Evolutionary conservation across 2,113 vertebrate genomes (phyloP).

Genomic region (Pionites leucogaster): DNA sequence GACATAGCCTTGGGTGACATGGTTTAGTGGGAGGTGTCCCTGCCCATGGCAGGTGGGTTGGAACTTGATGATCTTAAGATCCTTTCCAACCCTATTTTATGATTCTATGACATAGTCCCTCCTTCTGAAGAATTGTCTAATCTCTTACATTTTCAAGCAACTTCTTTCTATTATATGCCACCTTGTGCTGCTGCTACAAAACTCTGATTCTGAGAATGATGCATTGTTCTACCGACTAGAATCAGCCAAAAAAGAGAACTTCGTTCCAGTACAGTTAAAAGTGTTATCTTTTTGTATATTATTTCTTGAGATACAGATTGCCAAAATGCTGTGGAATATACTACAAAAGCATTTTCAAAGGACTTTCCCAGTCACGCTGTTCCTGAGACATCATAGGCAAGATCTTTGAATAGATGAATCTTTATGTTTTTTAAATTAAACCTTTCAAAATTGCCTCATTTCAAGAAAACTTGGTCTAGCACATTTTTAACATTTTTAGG

Average conservation of each 20-base stretch:
- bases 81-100: not conserved
- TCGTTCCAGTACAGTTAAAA: not conserved
- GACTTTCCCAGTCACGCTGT: not conserved
- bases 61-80: not conserved
- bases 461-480: not conserved
- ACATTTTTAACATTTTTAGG: not conserved
- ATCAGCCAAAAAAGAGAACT: not conserved
- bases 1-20: too few species aligned
- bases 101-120: not conserved
- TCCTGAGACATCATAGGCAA: not conserved
- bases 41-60: not conserved
- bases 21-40: too few species aligned
- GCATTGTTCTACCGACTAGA: not conserved
- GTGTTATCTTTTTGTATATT: not conserved
- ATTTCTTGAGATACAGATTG: not conserved
- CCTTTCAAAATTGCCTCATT: not conserved
- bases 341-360: not conserved
- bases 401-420: not conserved
- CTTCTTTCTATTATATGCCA: not conserved
- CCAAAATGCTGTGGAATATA: not conserved
- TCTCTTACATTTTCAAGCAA: not conserved
- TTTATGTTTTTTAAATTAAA: not conserved
- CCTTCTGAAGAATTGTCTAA: not conserved
- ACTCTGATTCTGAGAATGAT: not conserved
- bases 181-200: not conserved